Evolutionary conservation across 2,888 invertebrate species (phyloP).

Genomic region (Pycnomerus fuliginosus): DNA sequence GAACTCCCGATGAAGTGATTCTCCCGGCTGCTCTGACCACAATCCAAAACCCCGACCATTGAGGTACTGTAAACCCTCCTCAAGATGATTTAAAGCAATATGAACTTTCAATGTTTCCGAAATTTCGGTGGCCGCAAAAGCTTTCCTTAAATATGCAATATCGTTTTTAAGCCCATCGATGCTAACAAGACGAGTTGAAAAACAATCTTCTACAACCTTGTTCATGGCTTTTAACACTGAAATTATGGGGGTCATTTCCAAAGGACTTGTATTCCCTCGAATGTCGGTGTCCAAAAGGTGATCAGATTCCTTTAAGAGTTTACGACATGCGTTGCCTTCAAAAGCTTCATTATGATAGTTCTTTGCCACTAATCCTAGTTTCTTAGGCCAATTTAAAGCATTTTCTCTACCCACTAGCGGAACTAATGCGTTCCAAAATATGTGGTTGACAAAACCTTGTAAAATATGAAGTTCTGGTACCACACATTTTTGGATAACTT

Average conservation of each 20-base stretch:
- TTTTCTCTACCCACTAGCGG: not conserved
- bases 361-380: conserved; percentile 1
- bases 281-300: not conserved
- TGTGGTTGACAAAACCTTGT: conserved; percentile 1
- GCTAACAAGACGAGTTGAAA: not conserved
- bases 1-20: conserved; percentile 1
- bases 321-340: conserved; percentile 1
- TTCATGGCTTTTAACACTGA: not conserved
- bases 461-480: conserved; percentile 2
- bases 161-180: not conserved
- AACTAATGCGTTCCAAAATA: conserved; percentile 1
- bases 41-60: no score
- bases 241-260: not conserved
- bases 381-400: no score
- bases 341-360: not conserved
- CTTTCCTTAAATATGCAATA: not conserved
- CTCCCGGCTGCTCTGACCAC: conserved; percentile 1
- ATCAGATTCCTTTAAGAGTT: conserved; percentile 1
- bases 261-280: not conserved
- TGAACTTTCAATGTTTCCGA: not conserved
- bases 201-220: not conserved
- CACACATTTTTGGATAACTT: no score
- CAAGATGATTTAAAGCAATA: not conserved
- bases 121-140: not conserved
- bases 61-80: no score